Conservation (phyloP, 2,888 invertebrate genomes). For the Chloroclystis v-ata region DNA sequence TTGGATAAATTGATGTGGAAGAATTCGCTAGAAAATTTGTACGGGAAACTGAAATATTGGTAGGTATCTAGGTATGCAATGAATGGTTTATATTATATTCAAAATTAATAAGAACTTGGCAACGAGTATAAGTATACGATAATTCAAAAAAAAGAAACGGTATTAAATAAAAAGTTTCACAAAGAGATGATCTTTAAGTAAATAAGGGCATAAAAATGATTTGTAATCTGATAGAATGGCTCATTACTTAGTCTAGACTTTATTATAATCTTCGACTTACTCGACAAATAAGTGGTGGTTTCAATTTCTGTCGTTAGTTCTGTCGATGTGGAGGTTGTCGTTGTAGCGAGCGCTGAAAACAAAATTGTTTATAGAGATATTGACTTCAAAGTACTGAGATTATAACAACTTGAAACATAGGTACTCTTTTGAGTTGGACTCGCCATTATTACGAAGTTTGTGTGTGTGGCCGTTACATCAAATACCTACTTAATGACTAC, state of each 20-base stretch:
- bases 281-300: conserved; percentile 21
- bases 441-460: too few relatives aligned
- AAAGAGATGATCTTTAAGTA: not conserved
- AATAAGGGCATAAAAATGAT: not conserved
- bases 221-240: not conserved
- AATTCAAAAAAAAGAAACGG: not conserved
- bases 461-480: too few relatives aligned
- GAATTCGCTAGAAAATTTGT: too few relatives aligned
- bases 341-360: conserved; percentile 46
- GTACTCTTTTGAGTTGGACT: too few relatives aligned
- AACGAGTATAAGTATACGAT: too few relatives aligned
- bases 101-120: too few relatives aligned
- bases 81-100: too few relatives aligned
- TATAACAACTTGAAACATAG: too few relatives aligned
- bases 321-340: conserved; percentile 35
- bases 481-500: too few relatives aligned
- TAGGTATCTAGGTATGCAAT: too few relatives aligned
- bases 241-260: conserved; percentile 1
- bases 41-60: too few relatives aligned
- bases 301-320: conserved; percentile 24
- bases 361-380: not conserved
- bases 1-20: too few relatives aligned
- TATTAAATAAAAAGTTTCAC: not conserved
- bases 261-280: conserved; percentile 20
- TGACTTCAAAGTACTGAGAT: not conserved